phyloP scores from a whole-genome alignment of 2,888 invertebrate genomes.

The Conus canariensis region DNA sequence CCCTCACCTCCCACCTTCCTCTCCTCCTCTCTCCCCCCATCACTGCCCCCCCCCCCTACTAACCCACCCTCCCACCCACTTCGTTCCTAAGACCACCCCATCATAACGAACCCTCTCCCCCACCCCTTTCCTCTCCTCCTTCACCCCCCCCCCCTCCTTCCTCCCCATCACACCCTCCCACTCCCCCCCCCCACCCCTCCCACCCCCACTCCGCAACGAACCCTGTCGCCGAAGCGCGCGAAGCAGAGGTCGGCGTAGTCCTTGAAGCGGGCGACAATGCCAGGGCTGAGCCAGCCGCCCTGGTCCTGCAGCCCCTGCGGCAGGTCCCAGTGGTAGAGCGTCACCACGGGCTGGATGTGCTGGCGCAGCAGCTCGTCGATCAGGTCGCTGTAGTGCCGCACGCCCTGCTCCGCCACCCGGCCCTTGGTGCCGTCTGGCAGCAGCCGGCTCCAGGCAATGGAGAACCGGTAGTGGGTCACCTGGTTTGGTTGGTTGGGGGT shows the following conservation, averaged over 20 bases:
- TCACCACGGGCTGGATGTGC: slow-evolving; percentile 82
- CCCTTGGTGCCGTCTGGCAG: slow-evolving; percentile 83
- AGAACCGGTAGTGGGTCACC: slow-evolving; percentile 77
- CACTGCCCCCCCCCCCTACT: too few relatives aligned
- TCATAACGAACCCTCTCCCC: background rate
- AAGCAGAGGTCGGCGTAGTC: slow-evolving; percentile 77
- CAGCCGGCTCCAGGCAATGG: slow-evolving; percentile 86
- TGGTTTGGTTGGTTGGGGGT: background rate
- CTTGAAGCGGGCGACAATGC: slow-evolving; percentile 66
- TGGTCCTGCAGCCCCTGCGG: slow-evolving; percentile 77
- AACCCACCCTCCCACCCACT: background rate
- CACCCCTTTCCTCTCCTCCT: background rate
- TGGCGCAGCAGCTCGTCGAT: slow-evolving; percentile 85
- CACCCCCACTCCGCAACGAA: slow-evolving; percentile 37
- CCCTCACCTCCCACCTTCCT: too few relatives aligned
- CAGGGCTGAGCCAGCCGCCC: slow-evolving; percentile 77
- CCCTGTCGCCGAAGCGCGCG: slow-evolving; percentile 74
- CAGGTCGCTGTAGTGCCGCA: slow-evolving; percentile 88
- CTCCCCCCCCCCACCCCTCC: background rate
- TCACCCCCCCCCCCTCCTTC: background rate
- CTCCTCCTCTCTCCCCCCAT: too few relatives aligned
- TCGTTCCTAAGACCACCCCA: background rate
- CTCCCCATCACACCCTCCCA: background rate
- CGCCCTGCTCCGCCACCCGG: slow-evolving; percentile 84
- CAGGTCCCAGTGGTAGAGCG: slow-evolving; percentile 80